These are phyloP conservation scores for Hermaeophaga mercurialis DNA, from an alignment of 2,888 invertebrate genomes.

Conservation along the genomic window DNA sequence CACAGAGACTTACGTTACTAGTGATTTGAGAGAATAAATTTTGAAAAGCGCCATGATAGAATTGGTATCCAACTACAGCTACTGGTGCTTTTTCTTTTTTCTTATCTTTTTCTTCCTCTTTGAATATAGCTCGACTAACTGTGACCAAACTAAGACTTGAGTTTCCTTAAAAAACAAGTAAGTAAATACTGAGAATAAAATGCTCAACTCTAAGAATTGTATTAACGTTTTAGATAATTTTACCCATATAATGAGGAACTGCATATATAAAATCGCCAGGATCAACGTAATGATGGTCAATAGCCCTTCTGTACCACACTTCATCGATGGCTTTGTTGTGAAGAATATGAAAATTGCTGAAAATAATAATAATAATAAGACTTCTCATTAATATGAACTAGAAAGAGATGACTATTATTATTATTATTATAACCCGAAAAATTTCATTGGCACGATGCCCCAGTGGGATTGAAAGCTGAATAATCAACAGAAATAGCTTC, in stretches of 20 bases:
- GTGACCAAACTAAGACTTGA: slow-evolving; percentile 74
- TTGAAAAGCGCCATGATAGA: slow-evolving; percentile 78
- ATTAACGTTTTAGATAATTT: slow-evolving; percentile 3
- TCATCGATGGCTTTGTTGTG: slow-evolving; percentile 84
- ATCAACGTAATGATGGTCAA: slow-evolving; percentile 81
- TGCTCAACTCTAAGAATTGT: not conserved
- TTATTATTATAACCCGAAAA: too few relatives aligned
- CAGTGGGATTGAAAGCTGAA: too few relatives aligned
- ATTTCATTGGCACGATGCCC: too few relatives aligned
- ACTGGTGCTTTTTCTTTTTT: slow-evolving; percentile 66
- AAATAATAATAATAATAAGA: too few relatives aligned
- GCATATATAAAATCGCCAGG: slow-evolving; percentile 83
- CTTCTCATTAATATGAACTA: too few relatives aligned
- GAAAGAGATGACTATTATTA: too few relatives aligned
- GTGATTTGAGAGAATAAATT: slow-evolving; percentile 84
- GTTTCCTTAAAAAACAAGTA: slow-evolving; percentile 42
- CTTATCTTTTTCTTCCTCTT: slow-evolving; percentile 54
- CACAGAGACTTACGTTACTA: slow-evolving; percentile 68
- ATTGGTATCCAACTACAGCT: slow-evolving; percentile 80
- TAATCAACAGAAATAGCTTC: too few relatives aligned
- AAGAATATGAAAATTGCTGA: slow-evolving; percentile 74
- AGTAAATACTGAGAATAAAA: not conserved
- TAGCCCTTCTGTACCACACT: slow-evolving; percentile 86
- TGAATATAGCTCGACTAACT: slow-evolving; percentile 84
- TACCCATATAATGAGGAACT: slow-evolving; percentile 69